Conservation (phyloP, 2,113 vertebrate species). For the Empidonax traillii region DNA sequence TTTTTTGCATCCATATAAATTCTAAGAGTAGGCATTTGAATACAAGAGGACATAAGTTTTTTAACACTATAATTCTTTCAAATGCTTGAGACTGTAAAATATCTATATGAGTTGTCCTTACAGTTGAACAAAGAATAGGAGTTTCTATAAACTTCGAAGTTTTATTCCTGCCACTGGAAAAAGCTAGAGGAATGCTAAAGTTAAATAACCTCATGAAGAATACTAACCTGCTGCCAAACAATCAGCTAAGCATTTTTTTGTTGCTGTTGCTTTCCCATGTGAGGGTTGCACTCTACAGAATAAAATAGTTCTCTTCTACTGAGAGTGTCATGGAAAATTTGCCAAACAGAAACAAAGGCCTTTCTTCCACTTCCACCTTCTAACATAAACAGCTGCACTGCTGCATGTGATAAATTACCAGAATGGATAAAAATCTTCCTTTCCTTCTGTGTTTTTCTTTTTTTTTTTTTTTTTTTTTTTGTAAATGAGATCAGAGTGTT, state of each 20-base stretch:
- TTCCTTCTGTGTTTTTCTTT: background rate
- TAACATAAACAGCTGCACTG: slow-evolving; percentile 22
- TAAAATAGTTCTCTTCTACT: slow-evolving; percentile 14
- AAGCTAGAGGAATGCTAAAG: background rate
- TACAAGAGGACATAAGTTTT: background rate
- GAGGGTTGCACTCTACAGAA: background rate
- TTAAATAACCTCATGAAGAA: background rate
- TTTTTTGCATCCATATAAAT: background rate
- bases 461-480: background rate
- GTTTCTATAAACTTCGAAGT: background rate
- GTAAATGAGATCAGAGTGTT: slow-evolving; percentile 12
- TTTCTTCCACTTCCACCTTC: background rate
- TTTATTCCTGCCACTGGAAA: background rate
- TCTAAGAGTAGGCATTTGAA: background rate
- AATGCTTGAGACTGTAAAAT: background rate
- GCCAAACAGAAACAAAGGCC: slow-evolving; percentile 4
- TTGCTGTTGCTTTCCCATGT: background rate
- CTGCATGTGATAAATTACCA: slow-evolving; percentile 16
- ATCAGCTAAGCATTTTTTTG: background rate
- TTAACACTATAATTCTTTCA: background rate
- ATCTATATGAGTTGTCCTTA: background rate
- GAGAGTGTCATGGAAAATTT: slow-evolving; percentile 35
- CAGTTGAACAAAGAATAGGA: background rate
- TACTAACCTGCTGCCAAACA: background rate
- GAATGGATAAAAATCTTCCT: slow-evolving; percentile 12